These are phyloP conservation scores for Albula glossodonta DNA, from an alignment of 2,113 vertebrate species.

Conservation along the genomic window DNA sequence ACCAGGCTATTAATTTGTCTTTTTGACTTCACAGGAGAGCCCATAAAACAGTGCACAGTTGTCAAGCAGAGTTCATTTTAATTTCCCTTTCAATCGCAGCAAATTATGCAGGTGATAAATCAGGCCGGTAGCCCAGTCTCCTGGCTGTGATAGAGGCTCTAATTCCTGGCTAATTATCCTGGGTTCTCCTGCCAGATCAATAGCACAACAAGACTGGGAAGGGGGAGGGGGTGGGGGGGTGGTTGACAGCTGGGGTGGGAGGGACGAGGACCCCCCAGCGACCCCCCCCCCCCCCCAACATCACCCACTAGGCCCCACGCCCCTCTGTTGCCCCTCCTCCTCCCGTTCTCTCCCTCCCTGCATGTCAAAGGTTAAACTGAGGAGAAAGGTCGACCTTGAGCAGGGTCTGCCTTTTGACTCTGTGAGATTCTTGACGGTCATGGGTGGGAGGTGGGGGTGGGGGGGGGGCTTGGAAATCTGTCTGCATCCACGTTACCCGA, in stretches of 20 bases:
- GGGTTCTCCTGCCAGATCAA: constrained; percentile 82
- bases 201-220: constrained; percentile 74
- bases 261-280: constrained; percentile 18
- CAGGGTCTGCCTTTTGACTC: constrained; percentile 14
- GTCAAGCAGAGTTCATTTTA: constrained; percentile 98
- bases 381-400: constrained; percentile 40
- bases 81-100: constrained; percentile 98
- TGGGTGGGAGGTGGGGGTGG: not conserved
- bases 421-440: not conserved
- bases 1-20: constrained; percentile 86
- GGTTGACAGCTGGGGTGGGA: constrained; percentile 60
- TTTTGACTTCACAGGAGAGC: constrained; percentile 85
- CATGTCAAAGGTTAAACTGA: constrained; percentile 42
- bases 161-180: constrained; percentile 90
- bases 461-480: not conserved
- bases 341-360: not conserved
- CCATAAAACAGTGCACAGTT: constrained; percentile 85
- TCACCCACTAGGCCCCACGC: not conserved
- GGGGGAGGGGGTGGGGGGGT: constrained; percentile 21
- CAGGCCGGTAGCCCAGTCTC: constrained; percentile 76
- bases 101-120: constrained; percentile 99
- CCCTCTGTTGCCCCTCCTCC: not conserved
- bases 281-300: not conserved
- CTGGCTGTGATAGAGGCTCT: constrained; percentile 85
- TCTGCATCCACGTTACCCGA: not conserved